Base-by-base conservation (phyloP, 2,888 invertebrate species). In the Erynnis tages region DNA sequence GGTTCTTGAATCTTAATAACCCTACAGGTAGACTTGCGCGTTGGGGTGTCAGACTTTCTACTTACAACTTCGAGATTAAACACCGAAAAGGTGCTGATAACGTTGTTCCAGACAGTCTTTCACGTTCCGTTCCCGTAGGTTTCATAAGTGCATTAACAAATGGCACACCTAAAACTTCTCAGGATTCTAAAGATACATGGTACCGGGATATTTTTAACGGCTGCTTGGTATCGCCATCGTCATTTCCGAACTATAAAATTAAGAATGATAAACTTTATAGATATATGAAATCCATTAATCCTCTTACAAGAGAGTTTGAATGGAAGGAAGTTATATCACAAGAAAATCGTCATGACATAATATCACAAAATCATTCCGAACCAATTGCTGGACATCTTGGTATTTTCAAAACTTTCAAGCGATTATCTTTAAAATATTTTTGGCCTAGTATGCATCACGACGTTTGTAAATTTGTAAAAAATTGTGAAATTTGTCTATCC, bases 21-120 rank as follows among this genome's bases (percentile, higher is more conserved):
- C 56, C 58, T 6, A 62, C 62, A 0, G 65, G 67, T 4, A 34
- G 69, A 0, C 32, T 68, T 2, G 65, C 64, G 13, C 44, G 66
- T 2, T 66, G 63, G 65, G 60, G 63, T 32, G 53, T 62, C 0
- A 48, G 68, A 0, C 16, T 68, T 1, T 65, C 63, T 0, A 21
- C 54, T 0, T 68, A 56, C 45, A 56, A 64, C 32, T 65, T 65
- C 41, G 41, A 27, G 1, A 55, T 67, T 0, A 61, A 60, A 45
- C 65, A 69, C 23, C 57, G 61, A 1, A 30, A 46, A 1, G 62
- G 65, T 4, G n/a, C 1, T 0, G 64, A 67, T 4, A 66, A 65
- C 29, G 47, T 66, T 1, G 32, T 65, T 0, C 65, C 67, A 0
- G 65, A 68, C 19, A 29, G 48, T 0, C 27, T 66, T 0, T 63